Conservation (phyloP, 2,113 vertebrate species). For the Kryptolebias marmoratus region DNA sequence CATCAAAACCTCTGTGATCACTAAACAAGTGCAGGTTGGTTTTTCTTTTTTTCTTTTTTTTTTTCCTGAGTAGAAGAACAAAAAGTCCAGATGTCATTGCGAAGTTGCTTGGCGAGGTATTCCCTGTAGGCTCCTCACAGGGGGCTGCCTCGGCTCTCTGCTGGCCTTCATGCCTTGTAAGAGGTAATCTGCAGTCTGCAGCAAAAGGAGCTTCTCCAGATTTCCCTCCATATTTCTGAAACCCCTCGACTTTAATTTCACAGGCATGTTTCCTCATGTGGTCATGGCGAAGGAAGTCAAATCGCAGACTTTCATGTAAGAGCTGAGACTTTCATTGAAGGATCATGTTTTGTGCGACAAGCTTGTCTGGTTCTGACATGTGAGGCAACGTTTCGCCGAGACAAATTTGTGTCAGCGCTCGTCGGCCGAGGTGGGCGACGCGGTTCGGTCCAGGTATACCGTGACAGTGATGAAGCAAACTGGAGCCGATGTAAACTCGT, state of each 20-base stretch:
- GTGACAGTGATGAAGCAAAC: slow-evolving; percentile 34
- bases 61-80: slow-evolving; percentile 48
- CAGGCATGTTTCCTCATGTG: slow-evolving; percentile 69
- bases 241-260: slow-evolving; percentile 76
- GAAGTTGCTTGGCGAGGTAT: slow-evolving; percentile 49
- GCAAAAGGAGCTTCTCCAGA: slow-evolving; percentile 45
- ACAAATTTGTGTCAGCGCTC: slow-evolving; percentile 40
- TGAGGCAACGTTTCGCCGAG: slow-evolving; percentile 40
- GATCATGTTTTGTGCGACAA: slow-evolving; percentile 27
- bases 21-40: slow-evolving; percentile 61
- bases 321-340: slow-evolving; percentile 21
- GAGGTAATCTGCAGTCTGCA: slow-evolving; percentile 62
- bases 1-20: slow-evolving; percentile 72
- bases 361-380: slow-evolving; percentile 35
- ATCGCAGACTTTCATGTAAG: slow-evolving; percentile 62
- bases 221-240: slow-evolving; percentile 53
- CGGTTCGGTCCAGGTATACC: slow-evolving; percentile 9
- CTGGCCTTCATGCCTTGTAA: slow-evolving; percentile 33
- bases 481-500: background rate
- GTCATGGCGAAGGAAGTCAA: slow-evolving; percentile 54
- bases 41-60: background rate
- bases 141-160: slow-evolving; percentile 45
- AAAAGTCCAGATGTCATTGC: slow-evolving; percentile 67
- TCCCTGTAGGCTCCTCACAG: slow-evolving; percentile 47
- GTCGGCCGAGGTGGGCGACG: slow-evolving; percentile 44